Percentiles rank a stretch among this genome's conserved stretches.
Evolutionary conservation across 2,113 vertebrate species (phyloP).

Genomic region (Nipponia nippon): DNA sequence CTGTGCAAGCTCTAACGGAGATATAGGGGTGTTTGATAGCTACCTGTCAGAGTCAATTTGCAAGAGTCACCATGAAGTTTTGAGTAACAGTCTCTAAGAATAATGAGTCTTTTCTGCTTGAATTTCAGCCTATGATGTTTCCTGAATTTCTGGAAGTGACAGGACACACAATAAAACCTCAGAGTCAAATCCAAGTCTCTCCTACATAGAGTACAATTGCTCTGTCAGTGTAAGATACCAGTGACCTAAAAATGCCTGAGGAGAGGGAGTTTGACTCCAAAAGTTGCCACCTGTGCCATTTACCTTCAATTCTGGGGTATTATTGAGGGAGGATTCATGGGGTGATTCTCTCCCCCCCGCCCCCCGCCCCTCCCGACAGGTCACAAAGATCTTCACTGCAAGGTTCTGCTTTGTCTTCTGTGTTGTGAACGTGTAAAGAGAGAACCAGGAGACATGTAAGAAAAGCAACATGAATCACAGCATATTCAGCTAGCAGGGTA

Average conservation of each 20-base stretch:
- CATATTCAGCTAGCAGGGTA: neutral
- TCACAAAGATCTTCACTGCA: neutral
- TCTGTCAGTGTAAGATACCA: neutral
- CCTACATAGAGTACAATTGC: neutral
- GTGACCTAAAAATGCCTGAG: neutral
- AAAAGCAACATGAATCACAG: neutral
- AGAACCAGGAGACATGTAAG: neutral
- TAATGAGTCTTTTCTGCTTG: conserved; percentile 32
- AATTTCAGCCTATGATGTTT: conserved; percentile 18
- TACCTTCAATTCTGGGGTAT: neutral
- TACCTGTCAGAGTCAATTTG: conserved; percentile 37
- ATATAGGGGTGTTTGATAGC: conserved; percentile 20
- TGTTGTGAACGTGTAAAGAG: neutral
- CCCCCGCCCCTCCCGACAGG: fast-evolving
- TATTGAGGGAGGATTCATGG: neutral
- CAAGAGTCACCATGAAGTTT: conserved; percentile 29
- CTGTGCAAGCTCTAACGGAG: neutral
- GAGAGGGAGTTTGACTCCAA: neutral
- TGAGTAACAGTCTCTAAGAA: neutral
- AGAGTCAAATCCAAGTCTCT: neutral
- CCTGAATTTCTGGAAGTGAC: neutral
- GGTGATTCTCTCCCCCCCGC: neutral
- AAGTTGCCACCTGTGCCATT: neutral
- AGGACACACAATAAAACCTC: neutral
- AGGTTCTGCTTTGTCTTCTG: neutral